phyloP scores from a whole-genome alignment of 2,113 vertebrate species.

The Sarotherodon lohbergeri region DNA sequence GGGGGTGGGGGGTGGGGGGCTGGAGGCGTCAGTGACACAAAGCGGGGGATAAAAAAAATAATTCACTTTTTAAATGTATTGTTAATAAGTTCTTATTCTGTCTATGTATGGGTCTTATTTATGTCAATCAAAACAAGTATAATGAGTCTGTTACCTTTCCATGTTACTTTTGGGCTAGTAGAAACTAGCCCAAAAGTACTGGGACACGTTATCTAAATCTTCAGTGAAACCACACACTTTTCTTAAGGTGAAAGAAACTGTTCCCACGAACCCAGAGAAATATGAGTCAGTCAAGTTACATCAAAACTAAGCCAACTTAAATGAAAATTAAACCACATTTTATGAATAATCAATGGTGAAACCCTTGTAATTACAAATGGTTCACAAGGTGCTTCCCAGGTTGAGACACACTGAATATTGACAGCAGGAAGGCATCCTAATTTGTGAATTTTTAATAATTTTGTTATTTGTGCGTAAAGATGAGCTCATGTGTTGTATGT shows the following conservation, averaged over 20 bases:
- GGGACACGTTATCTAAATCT: background rate
- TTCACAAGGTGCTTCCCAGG: background rate
- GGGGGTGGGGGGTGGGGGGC: background rate
- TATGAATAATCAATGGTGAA: background rate
- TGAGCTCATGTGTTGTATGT: background rate
- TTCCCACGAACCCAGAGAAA: background rate
- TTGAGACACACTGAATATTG: background rate
- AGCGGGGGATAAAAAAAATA: background rate
- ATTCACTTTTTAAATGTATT: background rate
- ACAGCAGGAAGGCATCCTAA: fast-evolving
- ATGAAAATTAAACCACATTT: background rate
- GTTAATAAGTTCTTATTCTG: background rate
- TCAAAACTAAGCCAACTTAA: background rate
- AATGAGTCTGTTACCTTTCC: background rate
- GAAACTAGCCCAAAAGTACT: background rate
- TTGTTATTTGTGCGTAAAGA: background rate
- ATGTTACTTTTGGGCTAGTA: background rate
- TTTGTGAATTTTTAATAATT: fast-evolving
- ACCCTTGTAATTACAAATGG: background rate
- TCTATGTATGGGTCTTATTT: background rate
- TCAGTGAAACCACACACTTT: background rate
- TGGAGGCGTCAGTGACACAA: fast-evolving
- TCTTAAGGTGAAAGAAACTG: background rate
- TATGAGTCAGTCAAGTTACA: background rate
- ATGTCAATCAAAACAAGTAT: background rate